Evolutionary conservation across 2,797 vertebrate species (phyloP).

Genomic region (Psittacula derbiana): DNA sequence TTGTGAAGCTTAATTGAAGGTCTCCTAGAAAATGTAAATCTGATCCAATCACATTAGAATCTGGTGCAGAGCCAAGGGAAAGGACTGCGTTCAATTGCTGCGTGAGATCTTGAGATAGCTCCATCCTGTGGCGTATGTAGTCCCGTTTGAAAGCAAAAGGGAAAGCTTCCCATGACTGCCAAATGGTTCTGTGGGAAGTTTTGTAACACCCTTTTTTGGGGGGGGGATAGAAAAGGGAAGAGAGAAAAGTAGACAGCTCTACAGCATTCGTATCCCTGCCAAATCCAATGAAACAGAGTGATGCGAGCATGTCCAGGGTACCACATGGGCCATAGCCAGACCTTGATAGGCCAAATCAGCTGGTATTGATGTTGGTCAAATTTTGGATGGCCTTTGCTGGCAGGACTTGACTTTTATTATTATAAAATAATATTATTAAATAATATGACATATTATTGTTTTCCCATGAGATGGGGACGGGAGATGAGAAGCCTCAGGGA

Average conservation of each 20-base stretch:
- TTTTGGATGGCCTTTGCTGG: background rate
- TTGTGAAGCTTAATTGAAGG: slow-evolving; percentile 61
- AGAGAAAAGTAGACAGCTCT: background rate
- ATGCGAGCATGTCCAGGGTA: background rate
- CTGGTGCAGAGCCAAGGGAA: slow-evolving; percentile 44
- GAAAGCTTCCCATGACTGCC: background rate
- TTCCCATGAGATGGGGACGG: background rate
- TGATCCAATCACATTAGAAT: slow-evolving; percentile 35
- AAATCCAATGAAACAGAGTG: background rate
- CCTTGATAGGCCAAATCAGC: background rate
- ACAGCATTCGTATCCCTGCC: background rate
- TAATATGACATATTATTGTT: background rate
- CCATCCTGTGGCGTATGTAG: background rate
- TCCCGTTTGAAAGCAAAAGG: slow-evolving; percentile 32
- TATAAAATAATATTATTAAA: background rate
- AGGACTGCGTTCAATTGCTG: slow-evolving; percentile 12
- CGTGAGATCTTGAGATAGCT: slow-evolving; percentile 52
- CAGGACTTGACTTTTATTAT: background rate
- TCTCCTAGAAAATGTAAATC: slow-evolving; percentile 50
- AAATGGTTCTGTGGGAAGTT: slow-evolving; percentile 35
- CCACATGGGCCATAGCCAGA: background rate
- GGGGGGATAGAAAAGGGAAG: rapidly evolving
- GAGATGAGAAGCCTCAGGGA: background rate
- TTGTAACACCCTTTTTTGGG: background rate
- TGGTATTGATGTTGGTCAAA: background rate